Evolutionary conservation across 1,140 invertebrate species (phyloP).

Genomic region (Brachionus sp.): DNA sequence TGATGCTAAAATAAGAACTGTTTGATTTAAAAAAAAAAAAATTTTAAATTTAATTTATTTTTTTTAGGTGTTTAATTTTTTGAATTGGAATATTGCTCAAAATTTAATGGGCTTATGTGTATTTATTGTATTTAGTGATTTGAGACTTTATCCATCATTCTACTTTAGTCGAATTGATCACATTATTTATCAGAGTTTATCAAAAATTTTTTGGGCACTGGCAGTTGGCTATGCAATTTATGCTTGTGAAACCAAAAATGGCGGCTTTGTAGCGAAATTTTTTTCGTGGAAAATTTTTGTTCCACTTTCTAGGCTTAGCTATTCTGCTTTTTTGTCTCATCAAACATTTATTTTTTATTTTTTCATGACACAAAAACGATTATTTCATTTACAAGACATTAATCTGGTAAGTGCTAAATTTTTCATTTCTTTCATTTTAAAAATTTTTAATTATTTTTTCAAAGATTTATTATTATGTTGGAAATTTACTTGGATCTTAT

Average conservation of each 20-base stretch:
- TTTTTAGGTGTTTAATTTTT: constrained; percentile 12
- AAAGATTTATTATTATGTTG: constrained; percentile 16
- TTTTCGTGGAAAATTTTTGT: constrained; percentile 16
- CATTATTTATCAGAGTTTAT: constrained; percentile 25
- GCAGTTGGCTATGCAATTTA: constrained; percentile 22
- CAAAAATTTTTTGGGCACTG: constrained; percentile 1
- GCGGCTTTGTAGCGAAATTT: constrained; percentile 55
- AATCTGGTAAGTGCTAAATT: not conserved
- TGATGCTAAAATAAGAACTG: not conserved
- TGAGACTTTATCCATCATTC: not conserved
- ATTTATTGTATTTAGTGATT: not conserved
- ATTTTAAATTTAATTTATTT: not conserved
- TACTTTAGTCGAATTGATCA: constrained; percentile 19
- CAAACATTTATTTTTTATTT: constrained; percentile 27
- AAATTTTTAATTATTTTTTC: not conserved
- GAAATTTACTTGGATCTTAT: constrained; percentile 29
- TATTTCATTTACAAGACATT: constrained; percentile 13
- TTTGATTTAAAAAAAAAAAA: not conserved
- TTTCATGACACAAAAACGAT: not conserved
- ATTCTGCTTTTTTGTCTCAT: constrained; percentile 27
- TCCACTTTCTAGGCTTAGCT: not conserved
- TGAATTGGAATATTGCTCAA: constrained; percentile 10
- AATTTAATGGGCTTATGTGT: not conserved
- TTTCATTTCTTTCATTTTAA: not conserved
- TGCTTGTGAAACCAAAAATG: constrained; percentile 29